Evolutionary conservation across 2,888 invertebrate genomes (phyloP).

Genomic region (Volucella zonaria): DNA sequence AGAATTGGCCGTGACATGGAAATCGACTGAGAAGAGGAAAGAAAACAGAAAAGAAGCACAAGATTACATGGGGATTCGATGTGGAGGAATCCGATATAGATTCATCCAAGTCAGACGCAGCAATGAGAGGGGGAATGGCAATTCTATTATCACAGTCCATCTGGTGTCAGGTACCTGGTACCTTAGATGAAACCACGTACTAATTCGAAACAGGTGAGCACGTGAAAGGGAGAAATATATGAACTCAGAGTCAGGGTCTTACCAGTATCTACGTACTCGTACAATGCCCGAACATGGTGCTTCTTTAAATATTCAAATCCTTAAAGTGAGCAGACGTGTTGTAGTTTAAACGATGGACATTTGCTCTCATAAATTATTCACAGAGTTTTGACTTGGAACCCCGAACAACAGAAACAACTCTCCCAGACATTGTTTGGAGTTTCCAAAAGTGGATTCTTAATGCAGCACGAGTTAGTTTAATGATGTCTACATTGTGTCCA

Average conservation of each 20-base stretch:
- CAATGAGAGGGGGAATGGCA: neutral
- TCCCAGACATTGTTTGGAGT: too few relatives aligned
- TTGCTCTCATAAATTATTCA: constrained; percentile 25
- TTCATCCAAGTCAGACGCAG: neutral
- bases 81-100: neutral
- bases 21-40: neutral
- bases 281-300: neutral
- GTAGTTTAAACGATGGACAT: neutral
- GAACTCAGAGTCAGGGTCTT: neutral
- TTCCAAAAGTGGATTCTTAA: too few relatives aligned
- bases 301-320: constrained; percentile 57
- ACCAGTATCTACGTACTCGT: neutral
- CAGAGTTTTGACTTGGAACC: neutral
- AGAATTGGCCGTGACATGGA: constrained; percentile 35
- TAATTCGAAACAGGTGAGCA: neutral
- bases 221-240: neutral
- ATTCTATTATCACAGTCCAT: constrained; percentile 24
- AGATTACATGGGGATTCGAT: neutral
- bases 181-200: neutral
- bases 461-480: too few relatives aligned
- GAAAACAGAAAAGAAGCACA: neutral
- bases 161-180: neutral
- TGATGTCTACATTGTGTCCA: too few relatives aligned
- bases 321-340: constrained; percentile 27
- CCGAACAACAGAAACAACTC: neutral